Evolutionary conservation across 2,888 invertebrate species (phyloP), one percentile per base, ranked within the genome.

Genomic region (Paralinhomoeus sp.): DNA sequence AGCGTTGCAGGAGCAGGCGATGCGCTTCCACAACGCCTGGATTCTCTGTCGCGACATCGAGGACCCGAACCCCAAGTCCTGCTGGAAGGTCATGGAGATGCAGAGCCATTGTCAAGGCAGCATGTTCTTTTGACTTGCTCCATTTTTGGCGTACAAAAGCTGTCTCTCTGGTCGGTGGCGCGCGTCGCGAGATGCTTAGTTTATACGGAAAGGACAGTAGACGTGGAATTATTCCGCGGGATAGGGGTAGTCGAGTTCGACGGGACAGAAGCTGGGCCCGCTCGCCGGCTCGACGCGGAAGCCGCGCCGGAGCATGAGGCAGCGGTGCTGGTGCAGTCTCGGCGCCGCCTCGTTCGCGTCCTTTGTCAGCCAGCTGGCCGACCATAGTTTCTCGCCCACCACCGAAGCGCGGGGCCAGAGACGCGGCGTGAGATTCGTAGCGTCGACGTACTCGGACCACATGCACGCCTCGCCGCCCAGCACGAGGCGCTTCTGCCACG

Each of bases 1-100:
- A n/a, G 3, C 22, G 48, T 56, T 60, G 41, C 57, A 71, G 71
- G 78, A 89, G 41, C 89, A 85, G 67, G 80, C 97, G 18, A 76
- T 89, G 74, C 70, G 87, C 43, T 81, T 91, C 1, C 79, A 80
- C 58, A 85, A 99, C 61, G 84, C 91, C 33, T 97, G 97, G 97
- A 93, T 91, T 2, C 69, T 99, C 55, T 97, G 97, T 63, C 69
- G 97, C 47, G 97, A 99, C 65, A 80, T 81, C 23, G 75, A 77
- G 50, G 91, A 93, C 64, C 64, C 89, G 37, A 82, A 93, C 70
- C 80, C 93, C 0, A 77, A 77, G 55, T 80, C 91, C 1, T 93
- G 93, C 0, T 99, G 97, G 97, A 73, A 84, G 61, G 68, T 99
- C 37, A 71, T 99, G 45, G 97, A 99, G 51, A 53, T 67, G 5